Evolutionary conservation across 2,888 invertebrate species (phyloP).

Genomic region (Mesochorus sp.): DNA sequence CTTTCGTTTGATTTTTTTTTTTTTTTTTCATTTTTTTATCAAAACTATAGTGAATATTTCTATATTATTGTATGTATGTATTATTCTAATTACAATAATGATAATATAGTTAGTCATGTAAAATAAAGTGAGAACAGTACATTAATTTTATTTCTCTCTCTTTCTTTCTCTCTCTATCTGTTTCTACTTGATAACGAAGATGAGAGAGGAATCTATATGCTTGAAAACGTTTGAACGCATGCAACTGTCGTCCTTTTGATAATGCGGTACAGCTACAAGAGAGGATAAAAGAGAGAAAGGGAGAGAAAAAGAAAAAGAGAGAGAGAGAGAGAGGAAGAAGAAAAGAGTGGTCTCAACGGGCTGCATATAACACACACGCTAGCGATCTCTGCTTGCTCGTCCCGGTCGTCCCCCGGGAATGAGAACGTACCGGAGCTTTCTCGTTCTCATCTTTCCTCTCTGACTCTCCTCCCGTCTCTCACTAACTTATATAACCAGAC

Average conservation of each 20-base stretch:
- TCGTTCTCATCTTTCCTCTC: constrained; percentile 25
- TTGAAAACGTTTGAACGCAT: constrained; percentile 1
- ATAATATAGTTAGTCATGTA: too few relatives aligned
- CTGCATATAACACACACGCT: constrained; percentile 33
- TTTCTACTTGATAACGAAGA: background rate
- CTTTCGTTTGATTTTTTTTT: too few relatives aligned
- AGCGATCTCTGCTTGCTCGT: constrained; percentile 51
- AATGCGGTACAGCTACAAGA: constrained; percentile 14
- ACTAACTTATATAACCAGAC: constrained; percentile 49
- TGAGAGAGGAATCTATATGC: background rate
- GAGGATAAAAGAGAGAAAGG: background rate
- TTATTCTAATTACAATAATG: too few relatives aligned
- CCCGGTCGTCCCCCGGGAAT: constrained; percentile 46
- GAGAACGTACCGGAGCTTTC: constrained; percentile 41
- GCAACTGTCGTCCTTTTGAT: constrained; percentile 23
- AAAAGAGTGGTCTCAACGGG: constrained; percentile 41
- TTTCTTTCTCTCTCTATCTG: background rate
- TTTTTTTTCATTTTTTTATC: too few relatives aligned
- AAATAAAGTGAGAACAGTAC: too few relatives aligned
- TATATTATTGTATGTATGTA: too few relatives aligned
- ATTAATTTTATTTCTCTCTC: too few relatives aligned
- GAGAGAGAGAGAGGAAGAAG: constrained; percentile 3
- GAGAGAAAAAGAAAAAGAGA: background rate
- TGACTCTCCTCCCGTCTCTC: background rate
- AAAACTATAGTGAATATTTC: too few relatives aligned